Conservation (phyloP, 1,140 invertebrate genomes). For the Drosophila pseudoobscura region DNA sequence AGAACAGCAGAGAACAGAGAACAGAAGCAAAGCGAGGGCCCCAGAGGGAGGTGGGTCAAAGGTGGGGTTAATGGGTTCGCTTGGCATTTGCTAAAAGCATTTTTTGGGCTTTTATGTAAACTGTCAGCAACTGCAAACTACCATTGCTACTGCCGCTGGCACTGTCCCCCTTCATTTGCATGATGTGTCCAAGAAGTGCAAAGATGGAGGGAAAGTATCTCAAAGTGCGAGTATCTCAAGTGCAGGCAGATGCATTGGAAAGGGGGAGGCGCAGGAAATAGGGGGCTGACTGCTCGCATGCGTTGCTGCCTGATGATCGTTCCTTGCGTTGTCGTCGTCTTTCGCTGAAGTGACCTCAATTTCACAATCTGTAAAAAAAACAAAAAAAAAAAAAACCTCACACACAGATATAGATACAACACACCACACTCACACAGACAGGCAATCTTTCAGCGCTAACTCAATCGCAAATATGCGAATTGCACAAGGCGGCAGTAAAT, state of each 20-base stretch:
- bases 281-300: too few relatives aligned
- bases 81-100: slow-evolving; percentile 39
- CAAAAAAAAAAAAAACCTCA: background rate
- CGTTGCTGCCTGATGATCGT: too few relatives aligned
- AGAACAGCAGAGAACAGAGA: background rate
- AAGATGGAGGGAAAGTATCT: too few relatives aligned
- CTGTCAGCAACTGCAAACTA: background rate
- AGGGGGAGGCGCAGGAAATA: too few relatives aligned
- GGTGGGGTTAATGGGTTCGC: slow-evolving; percentile 37
- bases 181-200: too few relatives aligned
- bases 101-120: slow-evolving; percentile 15
- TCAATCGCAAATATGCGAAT: slow-evolving; percentile 54
- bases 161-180: too few relatives aligned
- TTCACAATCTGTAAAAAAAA: slow-evolving; percentile 43
- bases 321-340: slow-evolving; percentile 5
- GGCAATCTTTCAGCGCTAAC: slow-evolving; percentile 29
- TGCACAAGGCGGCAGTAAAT: slow-evolving; percentile 50
- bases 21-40: background rate
- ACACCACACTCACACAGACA: slow-evolving; percentile 11
- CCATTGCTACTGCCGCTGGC: too few relatives aligned
- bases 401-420: slow-evolving; percentile 4
- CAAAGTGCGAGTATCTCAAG: too few relatives aligned
- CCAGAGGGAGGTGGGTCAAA: background rate
- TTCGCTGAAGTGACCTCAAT: slow-evolving; percentile 68
- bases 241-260: too few relatives aligned